phyloP scores from a whole-genome alignment of 2,797 vertebrate genomes.

The Myotis vivesi region DNA sequence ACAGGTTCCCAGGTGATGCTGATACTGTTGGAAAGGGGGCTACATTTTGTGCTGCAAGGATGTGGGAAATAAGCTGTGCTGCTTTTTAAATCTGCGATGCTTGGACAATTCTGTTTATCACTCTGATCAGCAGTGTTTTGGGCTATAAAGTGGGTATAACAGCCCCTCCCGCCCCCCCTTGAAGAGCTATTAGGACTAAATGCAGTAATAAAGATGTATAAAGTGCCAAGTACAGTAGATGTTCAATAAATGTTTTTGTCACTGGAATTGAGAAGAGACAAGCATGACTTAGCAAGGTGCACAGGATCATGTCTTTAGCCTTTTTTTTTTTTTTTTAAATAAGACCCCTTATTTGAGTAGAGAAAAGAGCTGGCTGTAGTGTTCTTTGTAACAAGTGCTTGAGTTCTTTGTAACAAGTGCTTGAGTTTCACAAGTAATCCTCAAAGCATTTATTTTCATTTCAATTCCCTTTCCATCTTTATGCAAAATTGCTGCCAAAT shows the following conservation, averaged over 20 bases:
- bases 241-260: not conserved
- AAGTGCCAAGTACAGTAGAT: not conserved
- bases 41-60: not conserved
- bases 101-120: not conserved
- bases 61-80: not conserved
- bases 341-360: not conserved
- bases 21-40: not conserved
- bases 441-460: not conserved
- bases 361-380: not conserved
- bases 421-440: not conserved
- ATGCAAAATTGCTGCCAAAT: not conserved
- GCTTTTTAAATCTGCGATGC: not conserved
- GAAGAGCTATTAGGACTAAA: not conserved
- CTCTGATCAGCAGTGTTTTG: not conserved
- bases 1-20: not conserved
- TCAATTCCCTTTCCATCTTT: slow-evolving; percentile 6
- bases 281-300: not conserved
- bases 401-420: not conserved
- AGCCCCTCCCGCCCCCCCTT: accelerated
- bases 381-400: not conserved
- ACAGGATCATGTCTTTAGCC: not conserved
- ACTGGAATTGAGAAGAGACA: not conserved
- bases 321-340: not conserved
- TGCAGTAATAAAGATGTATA: not conserved
- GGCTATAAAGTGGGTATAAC: not conserved